Conservation (phyloP, 2,888 invertebrate genomes). For the Parapristionchus giblindavisi region DNA sequence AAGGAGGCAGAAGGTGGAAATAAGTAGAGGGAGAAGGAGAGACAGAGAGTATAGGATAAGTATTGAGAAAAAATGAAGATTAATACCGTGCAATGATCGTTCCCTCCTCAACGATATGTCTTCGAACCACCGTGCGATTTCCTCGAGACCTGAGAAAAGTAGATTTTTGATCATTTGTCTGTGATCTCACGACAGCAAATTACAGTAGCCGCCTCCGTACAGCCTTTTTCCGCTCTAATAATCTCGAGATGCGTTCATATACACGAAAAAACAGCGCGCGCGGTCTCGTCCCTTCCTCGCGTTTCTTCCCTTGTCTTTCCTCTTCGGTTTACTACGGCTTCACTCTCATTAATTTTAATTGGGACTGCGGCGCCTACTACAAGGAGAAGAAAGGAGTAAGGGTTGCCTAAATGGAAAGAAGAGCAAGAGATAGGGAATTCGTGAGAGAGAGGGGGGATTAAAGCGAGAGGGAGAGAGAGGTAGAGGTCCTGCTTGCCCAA, state of each 20-base stretch:
- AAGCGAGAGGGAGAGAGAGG: constrained; percentile 11
- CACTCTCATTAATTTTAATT: constrained; percentile 38
- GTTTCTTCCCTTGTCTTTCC: neutral
- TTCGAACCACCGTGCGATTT: no score
- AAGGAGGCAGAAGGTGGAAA: constrained; percentile 1
- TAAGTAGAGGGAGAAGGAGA: no score
- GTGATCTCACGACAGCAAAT: no score
- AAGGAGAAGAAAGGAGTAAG: neutral
- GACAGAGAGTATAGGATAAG: no score
- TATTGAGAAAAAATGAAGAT: no score
- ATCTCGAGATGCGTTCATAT: no score
- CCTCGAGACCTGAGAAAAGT: constrained; percentile 21
- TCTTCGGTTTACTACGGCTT: neutral
- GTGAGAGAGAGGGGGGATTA: neutral
- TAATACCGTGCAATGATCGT: no score
- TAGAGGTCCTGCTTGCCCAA: constrained; percentile 22
- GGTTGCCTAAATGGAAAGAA: constrained; percentile 13
- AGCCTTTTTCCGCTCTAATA: no score
- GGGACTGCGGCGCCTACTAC: constrained; percentile 5
- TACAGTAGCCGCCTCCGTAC: no score
- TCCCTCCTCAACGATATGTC: no score
- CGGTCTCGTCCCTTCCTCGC: neutral
- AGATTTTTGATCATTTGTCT: neutral
- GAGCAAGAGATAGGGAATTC: neutral
- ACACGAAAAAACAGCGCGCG: neutral